Evolutionary conservation across 1,140 invertebrate species (phyloP).

Genomic region (Ridgeia piscesae): DNA sequence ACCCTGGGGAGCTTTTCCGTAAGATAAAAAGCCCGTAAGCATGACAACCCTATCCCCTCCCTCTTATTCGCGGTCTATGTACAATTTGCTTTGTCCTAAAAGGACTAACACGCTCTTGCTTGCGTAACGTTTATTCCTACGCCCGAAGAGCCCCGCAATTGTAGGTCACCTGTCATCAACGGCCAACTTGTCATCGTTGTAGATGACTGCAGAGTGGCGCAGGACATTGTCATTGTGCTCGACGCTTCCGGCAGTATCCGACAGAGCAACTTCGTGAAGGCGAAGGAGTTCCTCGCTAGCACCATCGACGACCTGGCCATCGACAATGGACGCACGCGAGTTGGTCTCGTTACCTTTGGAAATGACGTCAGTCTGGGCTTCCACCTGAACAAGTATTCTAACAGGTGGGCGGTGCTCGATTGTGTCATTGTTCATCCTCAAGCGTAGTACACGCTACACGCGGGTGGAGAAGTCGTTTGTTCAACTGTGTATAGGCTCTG

Average conservation of each 20-base stretch:
- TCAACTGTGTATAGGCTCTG: not conserved
- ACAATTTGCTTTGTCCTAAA: too few species aligned
- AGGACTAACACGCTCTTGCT: too few species aligned
- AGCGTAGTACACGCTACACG: not conserved
- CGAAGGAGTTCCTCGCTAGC: not conserved
- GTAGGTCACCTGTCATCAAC: not conserved
- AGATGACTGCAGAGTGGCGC: not conserved
- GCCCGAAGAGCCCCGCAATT: too few species aligned
- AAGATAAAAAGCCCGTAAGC: too few species aligned
- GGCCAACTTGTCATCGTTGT: not conserved
- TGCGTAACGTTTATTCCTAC: too few species aligned
- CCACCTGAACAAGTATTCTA: slow-evolving; percentile 14
- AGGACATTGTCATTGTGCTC: slow-evolving; percentile 25
- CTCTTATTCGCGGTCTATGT: too few species aligned
- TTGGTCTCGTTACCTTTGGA: slow-evolving; percentile 24
- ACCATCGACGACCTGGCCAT: slow-evolving; percentile 9
- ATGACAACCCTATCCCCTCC: too few species aligned
- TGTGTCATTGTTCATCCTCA: not conserved
- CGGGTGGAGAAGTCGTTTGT: not conserved
- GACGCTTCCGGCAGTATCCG: slow-evolving; percentile 25
- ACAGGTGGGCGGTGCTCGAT: not conserved
- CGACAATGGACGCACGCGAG: not conserved
- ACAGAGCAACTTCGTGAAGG: not conserved
- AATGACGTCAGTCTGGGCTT: not conserved
- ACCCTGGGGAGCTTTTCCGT: too few species aligned